Conservation (phyloP, 1,140 invertebrate species). For the Bombus confusus region DNA sequence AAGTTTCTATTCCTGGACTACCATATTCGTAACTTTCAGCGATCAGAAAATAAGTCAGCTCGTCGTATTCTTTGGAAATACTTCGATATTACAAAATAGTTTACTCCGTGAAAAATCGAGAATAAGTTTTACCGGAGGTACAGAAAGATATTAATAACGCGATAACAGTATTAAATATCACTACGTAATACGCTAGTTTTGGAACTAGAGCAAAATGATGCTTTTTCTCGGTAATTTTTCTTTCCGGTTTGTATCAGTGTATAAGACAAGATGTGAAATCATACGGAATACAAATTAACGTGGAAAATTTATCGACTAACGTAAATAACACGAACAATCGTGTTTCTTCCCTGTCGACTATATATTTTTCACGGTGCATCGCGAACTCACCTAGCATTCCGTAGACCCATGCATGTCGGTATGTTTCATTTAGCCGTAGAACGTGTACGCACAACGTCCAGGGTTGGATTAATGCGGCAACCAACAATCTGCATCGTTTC, state of each 20-base stretch:
- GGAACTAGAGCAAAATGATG: background rate
- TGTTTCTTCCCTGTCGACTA: background rate
- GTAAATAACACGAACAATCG: too few relatives aligned
- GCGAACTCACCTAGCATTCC: background rate
- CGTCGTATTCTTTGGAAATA: too few relatives aligned
- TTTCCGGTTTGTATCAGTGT: background rate
- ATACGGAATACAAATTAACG: background rate
- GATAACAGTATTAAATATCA: too few relatives aligned
- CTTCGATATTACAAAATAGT: too few relatives aligned
- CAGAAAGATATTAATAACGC: too few relatives aligned
- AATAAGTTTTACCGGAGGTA: too few relatives aligned
- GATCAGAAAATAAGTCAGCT: too few relatives aligned
- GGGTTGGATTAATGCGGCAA: conserved; percentile 7
- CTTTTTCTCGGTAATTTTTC: background rate
- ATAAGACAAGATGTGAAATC: too few relatives aligned
- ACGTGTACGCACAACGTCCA: background rate
- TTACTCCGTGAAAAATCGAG: too few relatives aligned
- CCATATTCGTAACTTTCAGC: too few relatives aligned
- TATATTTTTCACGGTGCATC: conserved; percentile 27
- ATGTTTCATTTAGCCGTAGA: conserved; percentile 33
- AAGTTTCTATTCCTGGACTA: background rate
- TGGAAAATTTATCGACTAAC: background rate
- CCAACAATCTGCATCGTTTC: background rate
- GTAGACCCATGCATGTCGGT: conserved; percentile 33
- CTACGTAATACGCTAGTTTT: too few relatives aligned